Conservation (phyloP, 2,113 vertebrate genomes). For the Oreochromis aureus region DNA sequence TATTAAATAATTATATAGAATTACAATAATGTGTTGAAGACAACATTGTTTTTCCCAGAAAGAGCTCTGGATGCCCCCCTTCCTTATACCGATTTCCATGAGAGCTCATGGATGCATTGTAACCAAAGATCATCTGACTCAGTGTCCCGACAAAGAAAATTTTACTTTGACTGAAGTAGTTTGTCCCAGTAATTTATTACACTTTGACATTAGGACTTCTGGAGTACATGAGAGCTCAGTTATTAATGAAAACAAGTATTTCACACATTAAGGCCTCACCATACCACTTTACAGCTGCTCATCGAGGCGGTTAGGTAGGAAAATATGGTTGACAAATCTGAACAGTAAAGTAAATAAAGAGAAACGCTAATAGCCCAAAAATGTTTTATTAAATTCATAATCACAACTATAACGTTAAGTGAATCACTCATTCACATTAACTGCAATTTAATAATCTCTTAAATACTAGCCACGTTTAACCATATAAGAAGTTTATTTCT, state of each 20-base stretch:
- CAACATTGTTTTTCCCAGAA: not conserved
- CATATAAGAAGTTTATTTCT: constrained; percentile 16
- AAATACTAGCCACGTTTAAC: constrained; percentile 42
- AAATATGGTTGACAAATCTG: not conserved
- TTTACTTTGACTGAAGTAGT: not conserved
- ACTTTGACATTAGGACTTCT: not conserved
- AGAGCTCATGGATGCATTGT: not conserved
- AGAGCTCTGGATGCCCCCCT: not conserved
- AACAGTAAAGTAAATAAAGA: not conserved
- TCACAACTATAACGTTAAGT: constrained; percentile 19
- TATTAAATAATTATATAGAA: not conserved
- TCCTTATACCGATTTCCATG: rapidly evolving
- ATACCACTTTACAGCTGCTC: not conserved
- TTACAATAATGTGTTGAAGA: not conserved
- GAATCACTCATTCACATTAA: constrained; percentile 21
- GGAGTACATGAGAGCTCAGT: not conserved
- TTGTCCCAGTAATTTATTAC: not conserved
- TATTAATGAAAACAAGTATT: not conserved
- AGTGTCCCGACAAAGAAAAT: not conserved
- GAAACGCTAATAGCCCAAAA: constrained; percentile 25
- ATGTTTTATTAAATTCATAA: constrained; percentile 55
- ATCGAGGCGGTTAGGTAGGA: not conserved
- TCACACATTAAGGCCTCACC: not conserved
- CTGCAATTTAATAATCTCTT: constrained; percentile 50
- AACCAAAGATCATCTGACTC: not conserved